Evolutionary conservation across 2,113 vertebrate genomes (phyloP), one percentile per base, ranked within the genome.

Genomic region (Carassius carassius): DNA sequence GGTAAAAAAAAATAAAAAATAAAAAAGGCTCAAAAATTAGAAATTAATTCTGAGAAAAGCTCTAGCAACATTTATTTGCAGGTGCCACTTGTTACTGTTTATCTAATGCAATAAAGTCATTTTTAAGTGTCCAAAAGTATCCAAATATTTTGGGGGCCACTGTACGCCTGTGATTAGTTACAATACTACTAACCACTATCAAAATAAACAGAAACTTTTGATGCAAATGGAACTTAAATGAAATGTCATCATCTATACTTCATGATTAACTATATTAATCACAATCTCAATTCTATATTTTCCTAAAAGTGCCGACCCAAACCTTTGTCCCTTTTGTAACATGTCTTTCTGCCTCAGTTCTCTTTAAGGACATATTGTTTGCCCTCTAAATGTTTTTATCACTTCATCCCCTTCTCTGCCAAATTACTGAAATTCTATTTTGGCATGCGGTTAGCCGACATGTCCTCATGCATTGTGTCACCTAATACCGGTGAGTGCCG

Each of bases 381-480:
- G 78, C 35, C 78, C 78, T 81, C 60, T 81, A 67, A 49, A 69
- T 49, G 41, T 41, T 81, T 81, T 67, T 69, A 67, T 67, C 16
- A 21, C 62, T 25, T 81, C 17, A 49, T 54, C 17, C 32, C 21
- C 78, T 51, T 32, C 7, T 63, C 29, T 69, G 10, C 78, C 44
- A 67, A 67, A 63, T 67, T 41, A 47, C 35, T 25, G n/a, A 63
- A 79, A 81, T 69, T 81, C 60, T 81, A 69, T 51, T 51, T 69
- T 81, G 62, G 41, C 60, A 32, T 67, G 63, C 10, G 2, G 44
- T 67, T 81, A 81, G 16, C n/a, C 60, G 17, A 69, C 60, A 47
- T 69, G 79, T 81, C 44, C 79, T 81, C 79, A 67, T 51, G 41
- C 44, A 81, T 51, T 51, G 47, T 81, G 63, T 81, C 63, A 69